Evolutionary conservation across 2,888 invertebrate species (phyloP), one percentile per base, ranked within the genome.

Genomic region (Xanthia togata): DNA sequence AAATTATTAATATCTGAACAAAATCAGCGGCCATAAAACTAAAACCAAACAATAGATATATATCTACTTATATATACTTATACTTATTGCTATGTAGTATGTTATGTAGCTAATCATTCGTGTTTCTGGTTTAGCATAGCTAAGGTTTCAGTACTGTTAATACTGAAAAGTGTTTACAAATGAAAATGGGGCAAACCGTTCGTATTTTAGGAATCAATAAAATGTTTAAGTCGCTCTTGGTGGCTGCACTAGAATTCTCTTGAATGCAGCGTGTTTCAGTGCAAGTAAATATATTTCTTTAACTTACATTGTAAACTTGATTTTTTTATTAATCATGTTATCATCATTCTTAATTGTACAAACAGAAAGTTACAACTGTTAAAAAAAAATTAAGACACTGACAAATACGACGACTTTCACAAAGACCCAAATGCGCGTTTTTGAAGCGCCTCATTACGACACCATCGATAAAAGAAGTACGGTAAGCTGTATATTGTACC

Each of bases 281-380:
- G 23, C 73, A 72, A 55, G 73, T 77, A 75, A 76, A 76, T 62
- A 60, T 50, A 23, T 79, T 50, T 26, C 1, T n/a, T 68, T 41
- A 31, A 38, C 6, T 47, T 12, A 47, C 26, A n/a, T 41, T 23
- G 47, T 74, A 0, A 26, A 47, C 73, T 35, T 1, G 5, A 5
- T 44, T 64, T 62, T 60, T 62, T 23, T 23, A 62, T 23, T 23
- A 23, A 62, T 23, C 23, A 23, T 23, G 3, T 23, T 62, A 62
- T 23, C 14, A 62, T 35, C 9, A 20, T 31, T 59, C 4, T 35
- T 35, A 62, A 23, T 35, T 35, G 3, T 35, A 23, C 35, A 23
- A 23, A 35, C 35, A 62, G 8, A 62, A 38, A 20, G 26, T 20
- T 4, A 20, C 2, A 60, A 31, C 20, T 5, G 11, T 12, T 57